phyloP scores from a whole-genome alignment of 2,888 invertebrate species.

The Epirrita christyi region DNA sequence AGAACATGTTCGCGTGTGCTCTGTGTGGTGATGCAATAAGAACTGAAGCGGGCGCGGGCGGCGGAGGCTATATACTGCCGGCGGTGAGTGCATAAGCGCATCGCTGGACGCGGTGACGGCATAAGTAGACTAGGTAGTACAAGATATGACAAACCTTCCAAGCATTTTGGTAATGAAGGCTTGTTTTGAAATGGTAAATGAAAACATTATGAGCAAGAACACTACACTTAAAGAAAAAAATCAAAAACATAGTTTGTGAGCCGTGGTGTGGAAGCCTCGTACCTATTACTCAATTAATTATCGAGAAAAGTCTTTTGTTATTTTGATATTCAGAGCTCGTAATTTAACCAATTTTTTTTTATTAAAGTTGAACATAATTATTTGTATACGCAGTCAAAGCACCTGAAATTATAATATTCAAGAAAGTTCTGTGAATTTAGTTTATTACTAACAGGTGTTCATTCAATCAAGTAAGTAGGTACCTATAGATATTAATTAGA shows the following conservation, averaged over 20 bases:
- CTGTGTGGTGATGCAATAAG: conserved; percentile 58
- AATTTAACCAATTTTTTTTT: conserved; percentile 12
- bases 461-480: background rate
- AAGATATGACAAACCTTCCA: conserved; percentile 33
- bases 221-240: too few relatives aligned
- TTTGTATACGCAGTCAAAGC: conserved; percentile 17
- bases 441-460: conserved; percentile 14
- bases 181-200: conserved; percentile 7
- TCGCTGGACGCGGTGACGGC: conserved; percentile 59
- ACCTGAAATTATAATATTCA: conserved; percentile 20
- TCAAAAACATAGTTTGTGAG: too few relatives aligned
- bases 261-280: too few relatives aligned
- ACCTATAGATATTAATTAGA: too few relatives aligned
- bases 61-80: conserved; percentile 73
- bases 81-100: conserved; percentile 69
- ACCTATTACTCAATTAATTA: too few relatives aligned
- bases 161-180: conserved; percentile 4
- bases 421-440: conserved; percentile 18
- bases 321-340: conserved; percentile 17
- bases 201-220: too few relatives aligned
- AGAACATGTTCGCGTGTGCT: conserved; percentile 69
- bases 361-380: conserved; percentile 20
- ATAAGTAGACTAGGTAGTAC: conserved; percentile 47
- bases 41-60: conserved; percentile 70
- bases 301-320: background rate